Evolutionary conservation across 2,888 invertebrate genomes (phyloP).

Genomic region (Nomada lathburiana): DNA sequence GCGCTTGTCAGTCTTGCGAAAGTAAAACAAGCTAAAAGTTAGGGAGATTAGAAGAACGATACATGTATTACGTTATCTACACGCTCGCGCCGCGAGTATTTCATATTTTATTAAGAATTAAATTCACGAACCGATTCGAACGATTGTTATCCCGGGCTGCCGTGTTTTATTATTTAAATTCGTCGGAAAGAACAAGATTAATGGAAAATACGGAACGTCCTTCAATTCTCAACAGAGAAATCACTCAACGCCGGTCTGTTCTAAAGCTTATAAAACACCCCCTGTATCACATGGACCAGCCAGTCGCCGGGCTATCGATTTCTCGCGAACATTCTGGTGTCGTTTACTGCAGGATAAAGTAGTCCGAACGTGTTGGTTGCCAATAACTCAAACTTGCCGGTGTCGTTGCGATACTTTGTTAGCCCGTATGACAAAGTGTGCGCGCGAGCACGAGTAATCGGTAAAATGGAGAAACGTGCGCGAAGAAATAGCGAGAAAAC

Average conservation of each 20-base stretch:
- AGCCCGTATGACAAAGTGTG: slow-evolving; percentile 9
- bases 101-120: too few relatives aligned
- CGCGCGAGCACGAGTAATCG: background rate
- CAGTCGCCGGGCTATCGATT: slow-evolving; percentile 47
- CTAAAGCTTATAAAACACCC: slow-evolving; percentile 21
- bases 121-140: too few relatives aligned
- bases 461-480: background rate
- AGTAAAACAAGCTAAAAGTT: too few relatives aligned
- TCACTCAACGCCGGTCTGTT: slow-evolving; percentile 22
- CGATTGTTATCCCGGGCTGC: too few relatives aligned
- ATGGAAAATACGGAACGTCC: background rate
- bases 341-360: slow-evolving; percentile 51
- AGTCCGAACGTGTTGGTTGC: slow-evolving; percentile 35
- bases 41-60: too few relatives aligned
- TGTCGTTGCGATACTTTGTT: slow-evolving; percentile 21
- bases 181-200: background rate
- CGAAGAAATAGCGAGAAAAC: slow-evolving; percentile 2
- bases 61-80: too few relatives aligned
- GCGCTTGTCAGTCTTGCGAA: too few relatives aligned
- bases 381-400: slow-evolving; percentile 40
- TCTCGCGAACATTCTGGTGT: slow-evolving; percentile 33
- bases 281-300: slow-evolving; percentile 18
- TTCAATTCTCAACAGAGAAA: slow-evolving; percentile 15
- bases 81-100: too few relatives aligned
- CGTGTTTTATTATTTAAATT: background rate